Base-by-base conservation (phyloP, 2,888 invertebrate genomes). In the Cetonia aurata region DNA sequence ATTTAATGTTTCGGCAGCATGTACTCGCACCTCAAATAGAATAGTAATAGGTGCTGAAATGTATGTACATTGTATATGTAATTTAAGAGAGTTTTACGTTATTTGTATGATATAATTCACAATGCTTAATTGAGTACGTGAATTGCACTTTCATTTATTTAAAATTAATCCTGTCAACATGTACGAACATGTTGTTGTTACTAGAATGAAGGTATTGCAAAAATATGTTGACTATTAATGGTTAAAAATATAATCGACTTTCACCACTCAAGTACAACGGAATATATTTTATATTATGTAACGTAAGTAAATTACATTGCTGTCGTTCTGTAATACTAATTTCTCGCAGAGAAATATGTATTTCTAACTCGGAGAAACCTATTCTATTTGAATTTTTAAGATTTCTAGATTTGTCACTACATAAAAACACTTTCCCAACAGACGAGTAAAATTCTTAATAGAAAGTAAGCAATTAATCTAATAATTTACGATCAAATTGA, bases 241-340 rank as follows among this genome's bases (percentile, higher is more conserved):
- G 13, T n/a, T 15, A 42, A 57, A 53, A 42, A 57, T 57, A 42
- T 57, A 57, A 57, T 57, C 57, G 42, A 57, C 57, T 57, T 57
- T 57, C 57, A 57, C 57, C 57, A 41, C 12, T 57, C 42, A 42
- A 57, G 42, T 57, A 57, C 19, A 57, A 37, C 37, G 37, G 37
- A 37, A 37, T 37, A 37, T 37, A 37, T 37, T 37, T 19, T 15
- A 42, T 42, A 42, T 57, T 57, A 19, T 19, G n/a, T 57, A 42
- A 57, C 15, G 42, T 57, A 57, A 57, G 57, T 42, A 57, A 42
- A 57, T 57, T 57, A 57, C 42, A 17, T 57, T 57, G 4, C 37
- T 37, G 37, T 8, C 37, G 37, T 37, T 37, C 6, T 37, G 37
- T 10, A 37, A 37, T 37, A 37, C 37, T 37, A 37, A 37, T 37